Base-by-base conservation (phyloP, 1,140 invertebrate genomes). In the Homarus americanus region DNA sequence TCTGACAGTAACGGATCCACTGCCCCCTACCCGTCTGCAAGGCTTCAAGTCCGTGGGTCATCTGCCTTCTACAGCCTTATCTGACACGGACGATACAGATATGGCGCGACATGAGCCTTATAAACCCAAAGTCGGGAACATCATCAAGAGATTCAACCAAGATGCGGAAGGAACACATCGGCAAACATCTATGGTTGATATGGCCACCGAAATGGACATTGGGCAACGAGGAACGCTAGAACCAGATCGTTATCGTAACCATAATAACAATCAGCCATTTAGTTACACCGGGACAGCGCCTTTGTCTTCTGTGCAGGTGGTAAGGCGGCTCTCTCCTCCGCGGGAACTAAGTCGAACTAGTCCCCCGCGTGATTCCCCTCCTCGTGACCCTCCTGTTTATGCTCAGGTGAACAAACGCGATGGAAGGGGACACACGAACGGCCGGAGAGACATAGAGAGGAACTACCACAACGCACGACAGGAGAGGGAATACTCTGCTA, bases 261-360 rank as follows among this genome's bases (percentile, higher is more conserved):
- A 96, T 92, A 97, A 97, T 93, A 95, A 96, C 92, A 97, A 97
- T 93, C 95, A 96, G 93, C 96, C 96, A 15, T 97, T 97, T 93
- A 97, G 96, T 0, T 97, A 97, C 92, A 96, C 96, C 0, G 91
- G 86, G 34, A 86, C 79, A 49, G 32, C 41, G 20, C 85, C 83
- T 12, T 7, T 90, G 72, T 49, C 38, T 20, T 34, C 66, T 28
- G 53, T 83, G 49, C 40, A 92, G 40, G 58, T 58, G n/a, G 53
- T 91, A 7, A 66, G 89, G 4, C 32, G 89, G 3, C 73, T 87
- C 12, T 91, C 92, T 36, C 87, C 84, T 20, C 32, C 87, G 9
- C 76, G 91, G 7, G 80, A 92, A 1, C 28, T 76, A 24, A 32
- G 96, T 0, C 87, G 87, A n/a, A 85, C 82, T 38, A 40, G 49